Conservation (phyloP, 2,797 vertebrate genomes). For the Oceanodroma leucorhoa region DNA sequence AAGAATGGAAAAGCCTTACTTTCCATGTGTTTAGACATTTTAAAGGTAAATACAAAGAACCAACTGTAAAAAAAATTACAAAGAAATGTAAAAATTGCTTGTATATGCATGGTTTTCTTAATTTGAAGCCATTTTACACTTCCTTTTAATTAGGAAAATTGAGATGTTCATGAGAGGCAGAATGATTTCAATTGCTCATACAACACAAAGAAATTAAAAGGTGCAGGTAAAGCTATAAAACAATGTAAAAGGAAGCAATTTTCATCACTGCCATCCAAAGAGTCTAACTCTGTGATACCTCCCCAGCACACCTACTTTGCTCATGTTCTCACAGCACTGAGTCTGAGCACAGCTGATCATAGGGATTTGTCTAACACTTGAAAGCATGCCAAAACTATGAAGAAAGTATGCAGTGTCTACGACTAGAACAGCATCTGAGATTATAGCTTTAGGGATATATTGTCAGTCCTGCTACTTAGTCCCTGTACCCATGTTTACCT, state of each 20-base stretch:
- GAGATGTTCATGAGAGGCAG: neutral
- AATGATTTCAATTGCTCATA: neutral
- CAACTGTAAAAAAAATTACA: neutral
- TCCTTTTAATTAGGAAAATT: neutral
- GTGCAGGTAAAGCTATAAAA: neutral
- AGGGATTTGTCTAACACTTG: constrained; percentile 4
- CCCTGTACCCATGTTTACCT: neutral
- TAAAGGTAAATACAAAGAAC: neutral
- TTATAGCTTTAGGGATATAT: neutral
- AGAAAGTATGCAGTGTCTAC: neutral
- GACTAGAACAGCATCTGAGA: neutral
- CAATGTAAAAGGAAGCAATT: neutral
- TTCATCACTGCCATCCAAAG: neutral
- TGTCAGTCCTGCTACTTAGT: neutral
- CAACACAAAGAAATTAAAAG: neutral
- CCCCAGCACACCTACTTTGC: neutral
- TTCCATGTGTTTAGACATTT: constrained; percentile 8
- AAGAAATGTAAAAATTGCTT: neutral
- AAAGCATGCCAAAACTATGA: neutral
- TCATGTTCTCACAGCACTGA: constrained; percentile 13
- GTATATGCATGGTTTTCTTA: neutral
- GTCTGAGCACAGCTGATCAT: neutral
- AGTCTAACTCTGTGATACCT: neutral
- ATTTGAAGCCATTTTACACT: neutral
- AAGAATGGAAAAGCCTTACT: constrained; percentile 36